Base-by-base conservation (phyloP, 2,888 invertebrate genomes). In the Diogma glabrata region DNA sequence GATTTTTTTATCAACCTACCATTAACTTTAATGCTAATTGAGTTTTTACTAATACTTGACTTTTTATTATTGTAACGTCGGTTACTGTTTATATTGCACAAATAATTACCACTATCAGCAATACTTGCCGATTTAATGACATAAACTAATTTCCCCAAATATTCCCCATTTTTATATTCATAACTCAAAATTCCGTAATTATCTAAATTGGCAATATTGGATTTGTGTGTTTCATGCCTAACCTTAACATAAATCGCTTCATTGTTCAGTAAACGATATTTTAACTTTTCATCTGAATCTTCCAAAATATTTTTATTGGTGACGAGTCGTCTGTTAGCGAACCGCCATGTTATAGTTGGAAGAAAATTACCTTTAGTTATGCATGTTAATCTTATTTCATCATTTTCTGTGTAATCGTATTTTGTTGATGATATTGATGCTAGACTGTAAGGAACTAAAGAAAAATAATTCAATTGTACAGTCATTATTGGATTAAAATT, bases 311-410 rank as follows among this genome's bases (percentile, higher is more conserved):
- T 22, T 43, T 43, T 23, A 43, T 43, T 43, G 8, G 20, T 23
- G n/a, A 10, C 16, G n/a, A n/a, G n/a, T n/a, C n/a, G n/a, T n/a
- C n/a, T n/a, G n/a, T n/a, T n/a, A 2, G n/a, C n/a, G 14, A 22
- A 7, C 7, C 12, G 12, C 43, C 43, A 43, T n/a, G 7, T 14
- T 3, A 43, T 43, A 14, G 23, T 6, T 6, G 43, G 43, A 7
- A 43, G 8, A 8, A 22, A 23, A 14, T 43, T 43, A 4, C 43
- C 43, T 22, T 22, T 43, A 9, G 43, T 22, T 43, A 22, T 43
- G 23, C 43, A 43, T n/a, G 20, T 22, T 3, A 43, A 20, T 43
- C 23, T 43, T 43, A 43, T 43, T 43, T 43, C 43, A 3, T 43
- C 43, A n/a, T 23, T 23, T 8, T 14, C n/a, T n/a, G 4, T 9